Percentiles rank a stretch among this genome's conserved stretches.
Conservation (phyloP, 2,888 invertebrate genomes). For the Pandemis corylana region DNA sequence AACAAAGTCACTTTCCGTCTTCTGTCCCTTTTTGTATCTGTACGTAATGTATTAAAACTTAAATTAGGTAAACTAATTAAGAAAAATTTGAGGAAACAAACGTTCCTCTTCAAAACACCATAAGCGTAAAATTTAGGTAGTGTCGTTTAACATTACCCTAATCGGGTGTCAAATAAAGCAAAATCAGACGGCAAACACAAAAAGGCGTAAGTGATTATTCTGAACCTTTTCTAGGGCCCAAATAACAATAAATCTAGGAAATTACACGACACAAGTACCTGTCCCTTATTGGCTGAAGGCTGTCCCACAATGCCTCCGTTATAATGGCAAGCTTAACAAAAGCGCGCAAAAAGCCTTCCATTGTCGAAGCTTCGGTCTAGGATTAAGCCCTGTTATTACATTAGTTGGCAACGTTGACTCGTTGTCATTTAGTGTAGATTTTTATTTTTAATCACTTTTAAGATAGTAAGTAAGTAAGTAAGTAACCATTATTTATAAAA, state of each 20-base stretch:
- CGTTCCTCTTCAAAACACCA: too few species aligned
- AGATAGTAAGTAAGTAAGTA: too few species aligned
- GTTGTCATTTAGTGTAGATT: neutral
- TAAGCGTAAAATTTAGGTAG: too few species aligned
- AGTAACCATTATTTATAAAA: too few species aligned
- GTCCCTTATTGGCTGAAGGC: slow-evolving; percentile 30
- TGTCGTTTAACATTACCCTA: neutral
- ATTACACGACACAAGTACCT: slow-evolving; percentile 24
- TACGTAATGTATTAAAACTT: too few species aligned
- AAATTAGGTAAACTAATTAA: too few species aligned
- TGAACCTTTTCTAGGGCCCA: neutral
- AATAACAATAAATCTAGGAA: slow-evolving; percentile 33
- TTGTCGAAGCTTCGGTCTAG: slow-evolving; percentile 35
- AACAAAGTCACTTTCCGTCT: too few species aligned
- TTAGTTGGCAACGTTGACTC: slow-evolving; percentile 23
- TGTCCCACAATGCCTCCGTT: slow-evolving; percentile 20
- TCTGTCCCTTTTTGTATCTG: too few species aligned
- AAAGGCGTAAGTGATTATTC: slow-evolving; percentile 5
- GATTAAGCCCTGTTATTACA: slow-evolving; percentile 35
- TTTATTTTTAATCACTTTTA: neutral
- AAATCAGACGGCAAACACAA: neutral
- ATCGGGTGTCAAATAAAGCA: neutral
- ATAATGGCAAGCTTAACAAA: slow-evolving; percentile 38
- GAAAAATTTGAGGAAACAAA: too few species aligned
- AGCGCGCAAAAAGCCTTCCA: slow-evolving; percentile 37